phyloP scores from a whole-genome alignment of 37 sponge, comb jelly and placozoan genomes.

The Amphimedon queenslandica region DNA sequence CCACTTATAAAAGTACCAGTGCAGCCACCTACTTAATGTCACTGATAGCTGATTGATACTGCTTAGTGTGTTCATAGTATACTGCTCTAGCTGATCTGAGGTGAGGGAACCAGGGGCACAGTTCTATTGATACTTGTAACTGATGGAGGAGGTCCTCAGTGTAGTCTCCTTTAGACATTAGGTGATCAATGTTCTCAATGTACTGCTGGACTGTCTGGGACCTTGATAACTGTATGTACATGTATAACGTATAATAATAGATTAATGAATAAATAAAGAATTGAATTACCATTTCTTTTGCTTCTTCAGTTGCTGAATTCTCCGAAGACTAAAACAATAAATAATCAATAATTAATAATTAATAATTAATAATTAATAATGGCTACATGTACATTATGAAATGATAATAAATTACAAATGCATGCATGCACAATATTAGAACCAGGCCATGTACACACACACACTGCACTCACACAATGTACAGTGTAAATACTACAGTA shows the following conservation, averaged over 20 bases:
- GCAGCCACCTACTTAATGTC: constrained; percentile 71
- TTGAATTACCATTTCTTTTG: constrained; percentile 19
- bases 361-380: neutral
- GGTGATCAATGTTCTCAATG: neutral
- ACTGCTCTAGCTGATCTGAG: constrained; percentile 71
- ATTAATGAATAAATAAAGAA: too few species aligned
- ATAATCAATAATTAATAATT: neutral
- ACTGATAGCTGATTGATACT: constrained; percentile 71
- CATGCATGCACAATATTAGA: too few species aligned
- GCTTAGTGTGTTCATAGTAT: constrained; percentile 57
- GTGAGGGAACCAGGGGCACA: constrained; percentile 76
- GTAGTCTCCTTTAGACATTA: neutral
- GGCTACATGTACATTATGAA: too few species aligned
- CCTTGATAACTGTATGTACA: too few species aligned
- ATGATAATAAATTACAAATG: too few species aligned
- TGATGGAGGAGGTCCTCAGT: neutral
- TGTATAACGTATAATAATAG: too few species aligned
- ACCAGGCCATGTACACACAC: neutral
- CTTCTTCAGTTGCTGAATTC: constrained; percentile 18
- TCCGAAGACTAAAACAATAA: constrained; percentile 11
- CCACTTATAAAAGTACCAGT: neutral
- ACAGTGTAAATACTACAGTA: too few species aligned
- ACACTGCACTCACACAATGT: too few species aligned
- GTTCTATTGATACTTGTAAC: constrained; percentile 14
- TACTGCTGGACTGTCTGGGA: too few species aligned